A percentile compares a stretch with the other conserved stretches of the same genome.
Conservation (phyloP, 2,888 invertebrate genomes). For the Galerucella pusilla region DNA sequence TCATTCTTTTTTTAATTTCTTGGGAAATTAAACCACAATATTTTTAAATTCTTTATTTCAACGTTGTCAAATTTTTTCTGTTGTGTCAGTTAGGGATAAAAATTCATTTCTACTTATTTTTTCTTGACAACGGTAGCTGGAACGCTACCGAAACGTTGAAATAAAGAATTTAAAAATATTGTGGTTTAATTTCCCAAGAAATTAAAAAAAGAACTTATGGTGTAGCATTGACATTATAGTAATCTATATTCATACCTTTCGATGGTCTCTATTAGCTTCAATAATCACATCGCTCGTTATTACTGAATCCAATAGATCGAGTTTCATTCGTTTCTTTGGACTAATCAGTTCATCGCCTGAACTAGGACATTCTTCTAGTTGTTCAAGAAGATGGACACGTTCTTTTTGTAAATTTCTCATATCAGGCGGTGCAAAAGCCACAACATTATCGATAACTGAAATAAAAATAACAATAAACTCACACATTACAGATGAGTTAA, state of each 20-base stretch:
- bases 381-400: conserved; percentile 76
- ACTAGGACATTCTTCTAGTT: conserved; percentile 77
- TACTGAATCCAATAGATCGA: conserved; percentile 66
- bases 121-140: no score
- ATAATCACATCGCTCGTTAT: conserved; percentile 61
- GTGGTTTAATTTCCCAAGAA: no score
- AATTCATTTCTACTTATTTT: no score
- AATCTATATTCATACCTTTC: conserved; percentile 15
- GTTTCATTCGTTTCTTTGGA: conserved; percentile 75
- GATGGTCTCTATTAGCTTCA: conserved; percentile 63
- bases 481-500: background rate
- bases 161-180: no score
- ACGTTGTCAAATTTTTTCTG: no score
- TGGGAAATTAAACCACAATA: no score
- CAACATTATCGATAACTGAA: conserved; percentile 45
- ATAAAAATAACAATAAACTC: background rate
- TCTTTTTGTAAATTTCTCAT: conserved; percentile 76
- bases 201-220: no score
- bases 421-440: conserved; percentile 67
- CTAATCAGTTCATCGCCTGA: conserved; percentile 76
- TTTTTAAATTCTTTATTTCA: no score
- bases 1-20: no score
- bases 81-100: no score
- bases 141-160: no score
- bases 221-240: background rate